A percentile compares a stretch with the other conserved stretches of the same genome.
phyloP scores from a whole-genome alignment of 2,113 vertebrate genomes.

The Lophochroa leadbeateri region DNA sequence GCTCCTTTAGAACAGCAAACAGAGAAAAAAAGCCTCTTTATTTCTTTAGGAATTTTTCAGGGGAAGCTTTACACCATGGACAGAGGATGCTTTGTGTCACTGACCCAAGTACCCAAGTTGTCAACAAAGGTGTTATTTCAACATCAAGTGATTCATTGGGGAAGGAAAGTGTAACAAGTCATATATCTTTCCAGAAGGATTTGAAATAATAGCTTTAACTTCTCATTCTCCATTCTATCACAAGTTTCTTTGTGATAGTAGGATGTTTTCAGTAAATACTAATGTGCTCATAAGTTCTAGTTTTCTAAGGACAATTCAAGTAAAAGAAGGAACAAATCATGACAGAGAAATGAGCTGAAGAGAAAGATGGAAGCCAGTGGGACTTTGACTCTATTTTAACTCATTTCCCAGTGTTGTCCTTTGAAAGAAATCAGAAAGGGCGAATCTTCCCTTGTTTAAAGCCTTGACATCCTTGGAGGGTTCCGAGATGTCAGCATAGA shows the following conservation, averaged over 20 bases:
- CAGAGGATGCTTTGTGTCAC: neutral
- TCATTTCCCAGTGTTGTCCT: neutral
- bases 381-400: neutral
- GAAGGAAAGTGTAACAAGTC: neutral
- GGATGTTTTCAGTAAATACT: neutral
- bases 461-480: neutral
- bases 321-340: neutral
- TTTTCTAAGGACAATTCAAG: neutral
- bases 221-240: slow-evolving; percentile 45
- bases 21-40: neutral
- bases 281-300: neutral
- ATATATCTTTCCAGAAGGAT: neutral
- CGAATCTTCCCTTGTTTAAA: neutral
- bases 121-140: neutral
- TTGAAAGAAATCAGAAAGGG: neutral
- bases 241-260: neutral
- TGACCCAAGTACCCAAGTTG: neutral
- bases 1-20: neutral
- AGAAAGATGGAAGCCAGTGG: neutral
- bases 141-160: neutral
- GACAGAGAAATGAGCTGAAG: neutral
- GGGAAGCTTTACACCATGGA: neutral
- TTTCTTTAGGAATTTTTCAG: neutral
- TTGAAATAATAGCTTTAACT: neutral
- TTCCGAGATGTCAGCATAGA: neutral